Evolutionary conservation across 2,113 vertebrate species (phyloP).

Genomic region (Axis porcinus): DNA sequence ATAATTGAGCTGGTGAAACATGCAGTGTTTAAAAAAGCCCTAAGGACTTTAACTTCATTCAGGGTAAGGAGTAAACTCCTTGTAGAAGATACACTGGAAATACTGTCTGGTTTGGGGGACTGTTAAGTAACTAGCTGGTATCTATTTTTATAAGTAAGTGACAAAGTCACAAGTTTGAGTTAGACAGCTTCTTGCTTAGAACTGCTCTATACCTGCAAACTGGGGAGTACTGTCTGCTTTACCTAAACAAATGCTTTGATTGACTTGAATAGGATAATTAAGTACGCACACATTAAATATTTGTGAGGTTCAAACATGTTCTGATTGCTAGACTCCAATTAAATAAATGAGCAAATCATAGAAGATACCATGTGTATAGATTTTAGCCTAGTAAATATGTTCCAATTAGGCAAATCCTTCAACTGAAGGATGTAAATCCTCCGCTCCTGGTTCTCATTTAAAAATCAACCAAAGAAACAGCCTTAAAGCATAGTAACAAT

Average conservation of each 20-base stretch:
- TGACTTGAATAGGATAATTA: slow-evolving; percentile 16
- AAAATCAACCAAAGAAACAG: neutral
- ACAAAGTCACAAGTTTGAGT: neutral
- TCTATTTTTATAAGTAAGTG: neutral
- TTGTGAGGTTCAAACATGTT: neutral
- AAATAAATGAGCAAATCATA: neutral
- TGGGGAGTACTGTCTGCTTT: neutral
- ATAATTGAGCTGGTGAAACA: neutral
- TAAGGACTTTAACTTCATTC: neutral
- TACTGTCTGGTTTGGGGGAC: neutral
- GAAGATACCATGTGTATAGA: neutral
- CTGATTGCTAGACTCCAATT: neutral
- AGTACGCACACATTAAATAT: neutral
- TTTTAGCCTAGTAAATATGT: neutral
- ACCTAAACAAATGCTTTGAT: neutral
- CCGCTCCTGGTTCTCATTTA: neutral
- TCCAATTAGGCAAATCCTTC: neutral
- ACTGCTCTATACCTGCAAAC: neutral
- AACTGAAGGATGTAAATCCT: neutral
- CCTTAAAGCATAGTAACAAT: neutral
- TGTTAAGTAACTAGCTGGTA: neutral
- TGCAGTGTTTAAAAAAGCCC: neutral
- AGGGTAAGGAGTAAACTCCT: neutral
- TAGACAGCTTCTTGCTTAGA: neutral
- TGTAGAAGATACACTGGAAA: neutral